Evolutionary conservation across 2,113 vertebrate genomes (phyloP).

Genomic region (Recurvirostra avosetta): DNA sequence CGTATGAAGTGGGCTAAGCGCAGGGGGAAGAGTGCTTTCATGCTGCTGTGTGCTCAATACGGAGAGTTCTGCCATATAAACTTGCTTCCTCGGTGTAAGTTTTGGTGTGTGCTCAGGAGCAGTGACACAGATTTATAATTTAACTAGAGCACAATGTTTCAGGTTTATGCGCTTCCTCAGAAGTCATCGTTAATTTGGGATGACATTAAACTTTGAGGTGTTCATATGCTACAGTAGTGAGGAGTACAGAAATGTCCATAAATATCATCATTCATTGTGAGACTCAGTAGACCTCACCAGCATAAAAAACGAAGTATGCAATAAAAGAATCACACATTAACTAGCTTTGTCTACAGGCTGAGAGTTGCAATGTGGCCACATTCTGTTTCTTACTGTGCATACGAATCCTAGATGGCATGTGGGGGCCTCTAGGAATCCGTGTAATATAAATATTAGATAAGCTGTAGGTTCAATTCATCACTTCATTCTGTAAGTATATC

Average conservation of each 20-base stretch:
- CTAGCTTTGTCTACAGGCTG: not conserved
- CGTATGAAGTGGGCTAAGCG: accelerated
- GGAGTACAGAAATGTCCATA: not conserved
- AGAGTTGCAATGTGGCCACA: not conserved
- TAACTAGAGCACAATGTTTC: not conserved
- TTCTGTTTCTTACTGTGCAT: not conserved
- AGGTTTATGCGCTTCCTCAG: conserved; percentile 1
- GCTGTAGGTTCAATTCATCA: not conserved
- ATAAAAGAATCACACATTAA: conserved; percentile 3
- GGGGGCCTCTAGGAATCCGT: not conserved
- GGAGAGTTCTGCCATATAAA: not conserved
- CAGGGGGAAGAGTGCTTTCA: not conserved
- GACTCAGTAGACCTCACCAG: not conserved
- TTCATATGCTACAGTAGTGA: not conserved
- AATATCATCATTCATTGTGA: not conserved
- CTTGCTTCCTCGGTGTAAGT: not conserved
- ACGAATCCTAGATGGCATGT: not conserved
- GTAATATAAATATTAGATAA: conserved; percentile 48
- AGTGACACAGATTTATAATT: not conserved
- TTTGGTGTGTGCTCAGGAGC: not conserved
- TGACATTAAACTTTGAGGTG: conserved; percentile 16
- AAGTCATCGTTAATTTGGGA: conserved; percentile 20
- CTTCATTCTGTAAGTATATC: not conserved
- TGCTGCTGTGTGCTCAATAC: accelerated
- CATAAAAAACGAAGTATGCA: not conserved